Conservation (phyloP, 2,888 invertebrate genomes). For the Sialis fuliginosa region DNA sequence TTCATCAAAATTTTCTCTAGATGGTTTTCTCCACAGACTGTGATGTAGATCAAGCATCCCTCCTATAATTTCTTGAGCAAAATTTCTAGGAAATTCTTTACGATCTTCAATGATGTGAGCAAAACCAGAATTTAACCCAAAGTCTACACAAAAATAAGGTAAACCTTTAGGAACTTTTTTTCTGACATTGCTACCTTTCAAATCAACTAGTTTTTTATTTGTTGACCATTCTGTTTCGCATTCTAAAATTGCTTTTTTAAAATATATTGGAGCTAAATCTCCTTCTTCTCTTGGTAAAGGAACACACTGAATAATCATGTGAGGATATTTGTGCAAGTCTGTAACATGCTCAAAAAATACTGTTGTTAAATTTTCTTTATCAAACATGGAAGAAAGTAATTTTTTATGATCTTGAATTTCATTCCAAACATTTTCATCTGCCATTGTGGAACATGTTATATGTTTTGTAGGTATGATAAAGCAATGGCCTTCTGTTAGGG, state of each 20-base stretch:
- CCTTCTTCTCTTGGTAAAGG: constrained; percentile 70
- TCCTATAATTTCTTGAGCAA: constrained; percentile 90
- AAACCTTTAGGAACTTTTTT: constrained; percentile 79
- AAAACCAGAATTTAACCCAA: constrained; percentile 80
- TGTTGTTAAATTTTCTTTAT: constrained; percentile 39
- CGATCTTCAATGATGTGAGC: constrained; percentile 97
- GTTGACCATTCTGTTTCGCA: constrained; percentile 90
- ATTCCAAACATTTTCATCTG: constrained; percentile 90
- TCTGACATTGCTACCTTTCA: constrained; percentile 53
- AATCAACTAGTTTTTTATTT: constrained; percentile 77
- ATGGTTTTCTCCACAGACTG: constrained; percentile 68
- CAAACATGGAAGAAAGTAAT: constrained; percentile 62
- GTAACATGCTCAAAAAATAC: constrained; percentile 83
- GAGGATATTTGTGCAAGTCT: constrained; percentile 54
- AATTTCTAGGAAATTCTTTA: constrained; percentile 65
- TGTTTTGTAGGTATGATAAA: constrained; percentile 74
- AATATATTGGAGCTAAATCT: constrained; percentile 86
- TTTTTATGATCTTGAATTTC: constrained; percentile 70
- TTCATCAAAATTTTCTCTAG: constrained; percentile 51
- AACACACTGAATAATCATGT: constrained; percentile 78
- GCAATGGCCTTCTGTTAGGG: constrained; percentile 73
- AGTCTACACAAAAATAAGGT: constrained; percentile 88
- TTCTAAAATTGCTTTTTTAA: constrained; percentile 93
- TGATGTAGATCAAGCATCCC: constrained; percentile 86
- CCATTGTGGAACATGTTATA: constrained; percentile 53